Conservation (phyloP, 2,113 vertebrate genomes). For the Gymnogyps californianus region DNA sequence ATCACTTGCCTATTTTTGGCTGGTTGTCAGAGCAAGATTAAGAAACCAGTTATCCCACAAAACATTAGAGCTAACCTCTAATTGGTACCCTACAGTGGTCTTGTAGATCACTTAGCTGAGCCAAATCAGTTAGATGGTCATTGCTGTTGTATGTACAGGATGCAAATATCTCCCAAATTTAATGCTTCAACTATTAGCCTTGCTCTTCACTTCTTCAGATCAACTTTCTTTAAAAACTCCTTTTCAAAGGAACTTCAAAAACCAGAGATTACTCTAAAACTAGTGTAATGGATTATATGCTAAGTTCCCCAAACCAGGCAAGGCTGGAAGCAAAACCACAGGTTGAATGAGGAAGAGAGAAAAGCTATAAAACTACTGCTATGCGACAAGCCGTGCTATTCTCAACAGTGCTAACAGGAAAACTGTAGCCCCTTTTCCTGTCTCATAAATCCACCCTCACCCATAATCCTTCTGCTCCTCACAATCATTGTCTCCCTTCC, state of each 20-base stretch:
- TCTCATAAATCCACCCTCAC: not conserved
- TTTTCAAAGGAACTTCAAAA: not conserved
- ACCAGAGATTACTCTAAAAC: not conserved
- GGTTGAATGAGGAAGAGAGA: not conserved
- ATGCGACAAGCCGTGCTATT: accelerated
- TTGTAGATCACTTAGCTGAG: not conserved
- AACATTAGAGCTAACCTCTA: not conserved
- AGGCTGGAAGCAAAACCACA: not conserved
- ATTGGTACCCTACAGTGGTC: not conserved
- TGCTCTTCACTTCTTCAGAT: not conserved
- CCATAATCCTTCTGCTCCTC: not conserved
- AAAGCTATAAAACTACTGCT: not conserved
- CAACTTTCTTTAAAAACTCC: not conserved
- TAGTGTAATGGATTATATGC: not conserved
- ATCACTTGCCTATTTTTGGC: not conserved
- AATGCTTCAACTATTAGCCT: not conserved
- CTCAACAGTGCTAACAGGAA: not conserved
- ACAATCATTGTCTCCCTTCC: not conserved
- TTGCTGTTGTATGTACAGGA: not conserved
- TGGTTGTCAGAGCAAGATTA: not conserved
- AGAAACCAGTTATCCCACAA: not conserved
- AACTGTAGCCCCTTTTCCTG: not conserved
- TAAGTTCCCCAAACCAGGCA: not conserved
- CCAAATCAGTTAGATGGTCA: not conserved
- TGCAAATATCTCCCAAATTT: not conserved